Conservation (phyloP, 2,888 invertebrate genomes). For the Trichacis sp. region DNA sequence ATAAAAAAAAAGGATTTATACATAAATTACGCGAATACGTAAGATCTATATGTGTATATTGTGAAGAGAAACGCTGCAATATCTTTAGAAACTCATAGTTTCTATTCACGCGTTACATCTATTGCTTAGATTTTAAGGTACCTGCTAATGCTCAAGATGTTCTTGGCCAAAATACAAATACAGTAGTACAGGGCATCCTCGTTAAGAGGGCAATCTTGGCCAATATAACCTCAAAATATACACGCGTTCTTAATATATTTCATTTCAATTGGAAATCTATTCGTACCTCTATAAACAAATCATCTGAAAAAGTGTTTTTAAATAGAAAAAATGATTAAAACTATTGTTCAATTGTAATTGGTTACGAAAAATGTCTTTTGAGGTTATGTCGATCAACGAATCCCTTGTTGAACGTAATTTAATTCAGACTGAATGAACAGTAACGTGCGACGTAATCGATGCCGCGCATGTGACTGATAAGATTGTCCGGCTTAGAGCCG, state of each 20-base stretch:
- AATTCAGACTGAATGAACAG: constrained; percentile 32
- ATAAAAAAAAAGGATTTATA: constrained; percentile 23
- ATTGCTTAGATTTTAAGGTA: constrained; percentile 59
- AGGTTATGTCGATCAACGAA: no score
- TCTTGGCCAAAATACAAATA: constrained; percentile 49
- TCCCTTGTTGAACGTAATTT: no score
- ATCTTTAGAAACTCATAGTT: constrained; percentile 52
- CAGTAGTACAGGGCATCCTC: constrained; percentile 35
- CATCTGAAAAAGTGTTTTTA: no score
- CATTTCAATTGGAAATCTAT: no score
- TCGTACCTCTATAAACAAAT: no score
- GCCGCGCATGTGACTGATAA: background rate
- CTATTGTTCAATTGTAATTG: no score
- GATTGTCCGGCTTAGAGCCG: background rate
- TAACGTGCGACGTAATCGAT: constrained; percentile 23
- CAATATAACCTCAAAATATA: no score
- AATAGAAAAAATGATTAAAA: no score
- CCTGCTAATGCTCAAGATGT: constrained; percentile 62
- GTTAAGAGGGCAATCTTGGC: constrained; percentile 8
- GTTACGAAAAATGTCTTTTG: no score
- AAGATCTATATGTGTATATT: constrained; percentile 30
- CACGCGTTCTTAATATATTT: no score
- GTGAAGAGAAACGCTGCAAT: constrained; percentile 28
- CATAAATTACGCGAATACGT: constrained; percentile 16
- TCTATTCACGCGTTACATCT: constrained; percentile 60